These are phyloP conservation scores for Hemistola chrysoprasaria DNA, from an alignment of 2,888 invertebrate genomes.

Conservation along the genomic window DNA sequence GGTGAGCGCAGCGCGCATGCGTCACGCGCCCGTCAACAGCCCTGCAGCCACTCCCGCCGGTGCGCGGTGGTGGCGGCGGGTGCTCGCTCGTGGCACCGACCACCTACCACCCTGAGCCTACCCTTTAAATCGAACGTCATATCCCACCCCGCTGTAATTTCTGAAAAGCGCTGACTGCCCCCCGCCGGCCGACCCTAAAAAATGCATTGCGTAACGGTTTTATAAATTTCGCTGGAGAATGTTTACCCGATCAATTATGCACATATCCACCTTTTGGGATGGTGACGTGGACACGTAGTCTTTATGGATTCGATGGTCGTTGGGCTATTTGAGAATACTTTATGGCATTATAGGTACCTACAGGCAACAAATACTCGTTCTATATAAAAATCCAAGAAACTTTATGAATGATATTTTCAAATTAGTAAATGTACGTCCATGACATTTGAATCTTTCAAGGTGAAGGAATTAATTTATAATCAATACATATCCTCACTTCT, in stretches of 20 bases:
- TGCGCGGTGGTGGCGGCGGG: slow-evolving; percentile 2
- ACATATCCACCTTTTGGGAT: slow-evolving; percentile 47
- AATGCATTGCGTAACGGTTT: slow-evolving; percentile 82
- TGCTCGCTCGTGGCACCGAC: not conserved
- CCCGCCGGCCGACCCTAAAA: slow-evolving; percentile 75
- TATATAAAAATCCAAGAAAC: slow-evolving; percentile 5
- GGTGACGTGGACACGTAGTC: slow-evolving; percentile 10
- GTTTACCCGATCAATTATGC: slow-evolving; percentile 78
- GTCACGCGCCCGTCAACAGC: slow-evolving; percentile 82
- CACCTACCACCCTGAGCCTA: slow-evolving; percentile 42
- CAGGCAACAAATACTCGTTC: slow-evolving; percentile 4
- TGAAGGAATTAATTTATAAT: slow-evolving; percentile 27
- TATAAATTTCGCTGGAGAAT: slow-evolving; percentile 61
- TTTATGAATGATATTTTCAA: slow-evolving; percentile 24
- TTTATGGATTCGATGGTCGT: not conserved
- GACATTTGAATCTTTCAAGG: slow-evolving; percentile 28
- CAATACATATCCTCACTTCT: slow-evolving; percentile 10
- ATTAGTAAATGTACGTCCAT: slow-evolving; percentile 27
- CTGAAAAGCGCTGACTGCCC: slow-evolving; percentile 78
- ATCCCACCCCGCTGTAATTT: slow-evolving; percentile 76
- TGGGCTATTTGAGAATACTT: not conserved
- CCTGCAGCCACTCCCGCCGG: slow-evolving; percentile 60
- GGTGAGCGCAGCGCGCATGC: slow-evolving; percentile 70
- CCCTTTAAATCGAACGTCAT: slow-evolving; percentile 82
- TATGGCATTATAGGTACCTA: slow-evolving; percentile 1